A percentile compares a stretch with the other conserved stretches of the same genome.
Evolutionary conservation across 2,797 vertebrate genomes (phyloP).

Genomic region (Rousettus madagascariensis): DNA sequence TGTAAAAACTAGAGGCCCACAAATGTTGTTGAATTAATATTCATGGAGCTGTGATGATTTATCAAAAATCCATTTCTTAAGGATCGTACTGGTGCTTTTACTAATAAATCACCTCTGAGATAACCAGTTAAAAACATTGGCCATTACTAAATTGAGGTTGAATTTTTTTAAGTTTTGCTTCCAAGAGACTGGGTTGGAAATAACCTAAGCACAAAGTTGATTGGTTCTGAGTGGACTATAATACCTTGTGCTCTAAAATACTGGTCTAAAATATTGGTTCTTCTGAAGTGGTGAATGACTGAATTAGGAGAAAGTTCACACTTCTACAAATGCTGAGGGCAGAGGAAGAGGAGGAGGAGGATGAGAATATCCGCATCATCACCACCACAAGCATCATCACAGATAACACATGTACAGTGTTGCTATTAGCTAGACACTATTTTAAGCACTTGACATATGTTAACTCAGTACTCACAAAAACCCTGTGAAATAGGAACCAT

Average conservation of each 20-base stretch:
- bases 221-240: neutral
- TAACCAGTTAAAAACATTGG: constrained; percentile 37
- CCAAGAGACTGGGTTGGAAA: neutral
- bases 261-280: neutral
- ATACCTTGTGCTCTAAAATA: neutral
- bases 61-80: constrained; percentile 59
- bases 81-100: neutral
- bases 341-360: neutral
- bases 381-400: neutral
- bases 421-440: neutral
- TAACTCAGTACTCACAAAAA: neutral
- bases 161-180: neutral
- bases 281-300: neutral
- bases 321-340: neutral
- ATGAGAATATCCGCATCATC: neutral
- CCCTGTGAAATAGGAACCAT: neutral
- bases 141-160: neutral
- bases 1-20: constrained; percentile 8
- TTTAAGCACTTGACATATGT: neutral
- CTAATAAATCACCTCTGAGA: constrained; percentile 48
- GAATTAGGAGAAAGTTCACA: neutral
- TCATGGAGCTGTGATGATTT: constrained; percentile 39
- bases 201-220: neutral
- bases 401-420: neutral
- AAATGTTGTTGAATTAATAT: constrained; percentile 35